phyloP scores from a whole-genome alignment of 2,113 vertebrate species.

The Corythaeola cristata region DNA sequence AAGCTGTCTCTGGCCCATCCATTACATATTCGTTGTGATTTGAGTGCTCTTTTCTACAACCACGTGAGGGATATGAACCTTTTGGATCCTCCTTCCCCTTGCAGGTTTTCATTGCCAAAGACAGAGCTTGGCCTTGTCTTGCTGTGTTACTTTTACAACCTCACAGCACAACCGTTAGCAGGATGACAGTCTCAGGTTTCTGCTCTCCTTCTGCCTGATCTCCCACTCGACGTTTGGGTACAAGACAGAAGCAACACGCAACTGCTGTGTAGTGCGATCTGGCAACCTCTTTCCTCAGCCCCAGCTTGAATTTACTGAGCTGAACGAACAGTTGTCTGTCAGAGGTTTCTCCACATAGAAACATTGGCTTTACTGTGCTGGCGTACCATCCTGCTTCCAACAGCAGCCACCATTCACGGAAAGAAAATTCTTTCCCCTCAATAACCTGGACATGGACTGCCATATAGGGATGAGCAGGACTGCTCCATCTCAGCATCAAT shows the following conservation, averaged over 20 bases:
- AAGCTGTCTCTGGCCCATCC: neutral
- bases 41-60: neutral
- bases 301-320: constrained; percentile 50
- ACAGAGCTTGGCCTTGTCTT: neutral
- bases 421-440: neutral
- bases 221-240: neutral
- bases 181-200: neutral
- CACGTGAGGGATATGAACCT: neutral
- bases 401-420: neutral
- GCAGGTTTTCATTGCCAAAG: neutral
- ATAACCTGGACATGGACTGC: neutral
- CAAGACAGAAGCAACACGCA: constrained; percentile 15
- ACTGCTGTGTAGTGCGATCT: constrained; percentile 21
- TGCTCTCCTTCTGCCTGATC: neutral
- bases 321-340: constrained; percentile 54
- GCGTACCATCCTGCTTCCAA: neutral
- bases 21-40: neutral
- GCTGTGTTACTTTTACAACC: neutral
- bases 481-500: neutral
- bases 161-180: neutral
- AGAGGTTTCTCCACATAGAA: constrained; percentile 22
- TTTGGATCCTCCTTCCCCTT: neutral
- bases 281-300: constrained; percentile 23
- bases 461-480: neutral
- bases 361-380: constrained; percentile 1